These are phyloP conservation scores for Papio anubis DNA, from an alignment of 2,113 vertebrate species.

Conservation along the genomic window DNA sequence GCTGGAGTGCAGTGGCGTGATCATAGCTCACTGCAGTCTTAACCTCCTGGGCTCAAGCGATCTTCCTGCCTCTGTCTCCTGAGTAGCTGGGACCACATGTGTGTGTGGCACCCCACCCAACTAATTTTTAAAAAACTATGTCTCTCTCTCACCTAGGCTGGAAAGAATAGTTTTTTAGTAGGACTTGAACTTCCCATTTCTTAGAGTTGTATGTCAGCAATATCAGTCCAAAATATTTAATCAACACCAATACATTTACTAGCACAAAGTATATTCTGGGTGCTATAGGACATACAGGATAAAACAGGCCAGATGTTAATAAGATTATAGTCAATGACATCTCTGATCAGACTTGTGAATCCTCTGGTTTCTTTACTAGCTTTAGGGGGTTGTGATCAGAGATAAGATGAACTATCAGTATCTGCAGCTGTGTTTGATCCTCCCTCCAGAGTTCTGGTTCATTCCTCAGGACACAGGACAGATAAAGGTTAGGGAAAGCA, in stretches of 20 bases:
- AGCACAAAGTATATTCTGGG: not conserved
- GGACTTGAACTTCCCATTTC: not conserved
- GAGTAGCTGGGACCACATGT: no score
- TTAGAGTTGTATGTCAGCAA: not conserved
- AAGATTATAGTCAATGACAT: not conserved
- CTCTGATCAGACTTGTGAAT: not conserved
- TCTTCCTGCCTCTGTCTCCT: no score
- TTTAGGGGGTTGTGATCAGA: not conserved
- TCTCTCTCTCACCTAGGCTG: no score
- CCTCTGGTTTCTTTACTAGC: not conserved
- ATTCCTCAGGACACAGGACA: not conserved
- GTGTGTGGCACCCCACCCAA: no score
- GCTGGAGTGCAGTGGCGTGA: no score
- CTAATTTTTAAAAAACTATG: no score
- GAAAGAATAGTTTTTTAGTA: not conserved
- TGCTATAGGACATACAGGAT: not conserved
- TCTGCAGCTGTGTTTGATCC: not conserved
- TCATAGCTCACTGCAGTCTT: no score
- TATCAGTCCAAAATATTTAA: not conserved
- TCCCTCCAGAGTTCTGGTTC: not conserved
- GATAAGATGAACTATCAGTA: not conserved
- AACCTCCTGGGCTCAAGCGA: no score
- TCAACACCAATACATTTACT: not conserved
- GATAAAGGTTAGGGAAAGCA: not conserved
- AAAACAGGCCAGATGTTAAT: rapidly evolving